These are phyloP conservation scores for Thymelicus lineola DNA, from an alignment of 2,888 invertebrate species.

Conservation along the genomic window DNA sequence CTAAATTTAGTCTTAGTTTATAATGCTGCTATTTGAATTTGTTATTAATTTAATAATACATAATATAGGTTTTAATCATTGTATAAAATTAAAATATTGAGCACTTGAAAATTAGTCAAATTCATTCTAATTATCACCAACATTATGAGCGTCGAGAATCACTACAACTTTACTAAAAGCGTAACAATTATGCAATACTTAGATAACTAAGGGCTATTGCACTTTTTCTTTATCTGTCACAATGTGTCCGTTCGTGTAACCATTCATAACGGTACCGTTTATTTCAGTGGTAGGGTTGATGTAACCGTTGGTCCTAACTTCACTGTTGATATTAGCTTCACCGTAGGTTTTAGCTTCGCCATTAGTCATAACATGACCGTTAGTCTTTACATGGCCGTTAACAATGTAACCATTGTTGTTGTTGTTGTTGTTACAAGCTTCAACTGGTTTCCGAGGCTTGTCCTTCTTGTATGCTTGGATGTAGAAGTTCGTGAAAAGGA, in stretches of 20 bases:
- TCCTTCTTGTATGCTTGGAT: slow-evolving; percentile 89
- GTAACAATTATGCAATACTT: slow-evolving; percentile 34
- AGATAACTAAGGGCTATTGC: slow-evolving; percentile 57
- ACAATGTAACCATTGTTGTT: slow-evolving; percentile 53
- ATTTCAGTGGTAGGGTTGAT: slow-evolving; percentile 36
- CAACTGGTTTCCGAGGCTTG: slow-evolving; percentile 48
- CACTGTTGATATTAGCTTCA: slow-evolving; percentile 45
- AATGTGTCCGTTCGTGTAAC: slow-evolving; percentile 58
- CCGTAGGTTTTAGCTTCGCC: slow-evolving; percentile 49
- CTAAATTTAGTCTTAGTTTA: neutral
- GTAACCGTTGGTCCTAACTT: slow-evolving; percentile 39
- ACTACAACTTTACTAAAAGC: slow-evolving; percentile 35
- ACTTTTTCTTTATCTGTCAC: slow-evolving; percentile 67
- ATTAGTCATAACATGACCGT: slow-evolving; percentile 50
- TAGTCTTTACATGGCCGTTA: slow-evolving; percentile 48
- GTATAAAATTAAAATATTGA: neutral
- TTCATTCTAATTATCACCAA: slow-evolving; percentile 19
- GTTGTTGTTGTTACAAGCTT: slow-evolving; percentile 60
- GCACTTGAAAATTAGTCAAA: neutral
- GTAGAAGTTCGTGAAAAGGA: slow-evolving; percentile 96
- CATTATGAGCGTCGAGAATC: slow-evolving; percentile 13
- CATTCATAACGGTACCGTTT: slow-evolving; percentile 55
- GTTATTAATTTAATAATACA: no score
- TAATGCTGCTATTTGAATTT: no score
- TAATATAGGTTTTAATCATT: no score